Conservation (phyloP, 2,888 invertebrate species). For the Heterodera filipjevi region DNA sequence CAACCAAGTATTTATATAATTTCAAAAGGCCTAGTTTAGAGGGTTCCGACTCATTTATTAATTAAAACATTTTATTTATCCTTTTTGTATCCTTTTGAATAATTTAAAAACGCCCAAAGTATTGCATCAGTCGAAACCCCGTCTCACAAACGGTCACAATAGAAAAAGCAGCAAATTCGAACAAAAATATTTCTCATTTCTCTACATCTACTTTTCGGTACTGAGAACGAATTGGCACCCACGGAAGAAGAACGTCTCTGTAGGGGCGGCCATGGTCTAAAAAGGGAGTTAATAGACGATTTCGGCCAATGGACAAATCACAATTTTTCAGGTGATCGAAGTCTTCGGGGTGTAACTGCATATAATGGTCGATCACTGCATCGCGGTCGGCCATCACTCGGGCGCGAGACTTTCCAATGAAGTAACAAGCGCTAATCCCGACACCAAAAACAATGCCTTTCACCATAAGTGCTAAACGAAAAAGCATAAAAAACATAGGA, state of each 20-base stretch:
- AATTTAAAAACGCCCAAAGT: no score
- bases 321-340: slow-evolving; percentile 60
- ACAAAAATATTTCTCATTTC: slow-evolving; percentile 15
- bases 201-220: slow-evolving; percentile 38
- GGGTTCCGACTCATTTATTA: no score
- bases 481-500: not conserved
- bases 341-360: slow-evolving; percentile 61
- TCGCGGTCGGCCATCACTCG: slow-evolving; percentile 57
- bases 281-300: slow-evolving; percentile 4
- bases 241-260: slow-evolving; percentile 60
- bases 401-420: slow-evolving; percentile 53
- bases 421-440: slow-evolving; percentile 39
- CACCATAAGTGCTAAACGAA: not conserved
- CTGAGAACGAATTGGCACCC: slow-evolving; percentile 60
- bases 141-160: no score
- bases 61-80: no score
- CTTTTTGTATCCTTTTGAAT: no score
- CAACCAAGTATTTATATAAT: no score
- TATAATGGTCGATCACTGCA: slow-evolving; percentile 62
- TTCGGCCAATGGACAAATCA: slow-evolving; percentile 16
- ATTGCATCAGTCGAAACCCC: no score
- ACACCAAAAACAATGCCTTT: not conserved
- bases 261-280: slow-evolving; percentile 60
- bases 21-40: no score
- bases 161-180: not conserved